Evolutionary conservation across 2,113 vertebrate species (phyloP).

Genomic region (Microcebus lehilahytsara): DNA sequence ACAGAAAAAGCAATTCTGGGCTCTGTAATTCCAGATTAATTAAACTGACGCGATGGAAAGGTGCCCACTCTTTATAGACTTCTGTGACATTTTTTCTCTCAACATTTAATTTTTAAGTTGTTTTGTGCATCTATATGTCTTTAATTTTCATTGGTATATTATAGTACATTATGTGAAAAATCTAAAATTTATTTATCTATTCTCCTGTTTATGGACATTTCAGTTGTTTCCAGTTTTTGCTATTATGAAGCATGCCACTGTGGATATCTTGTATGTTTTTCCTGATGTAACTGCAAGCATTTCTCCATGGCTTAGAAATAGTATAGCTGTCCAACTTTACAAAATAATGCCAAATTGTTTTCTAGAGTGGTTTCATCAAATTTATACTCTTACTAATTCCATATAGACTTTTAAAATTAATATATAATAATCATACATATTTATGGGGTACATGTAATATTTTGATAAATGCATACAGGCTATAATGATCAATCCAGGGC

Average conservation of each 20-base stretch:
- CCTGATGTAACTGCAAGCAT: neutral
- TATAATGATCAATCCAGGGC: neutral
- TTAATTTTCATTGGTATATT: neutral
- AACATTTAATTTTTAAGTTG: neutral
- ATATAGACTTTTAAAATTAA: neutral
- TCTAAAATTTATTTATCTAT: neutral
- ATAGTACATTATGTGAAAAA: neutral
- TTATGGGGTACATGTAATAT: neutral
- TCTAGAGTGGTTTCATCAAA: neutral
- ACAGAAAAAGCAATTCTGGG: neutral
- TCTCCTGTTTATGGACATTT: neutral
- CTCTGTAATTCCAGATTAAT: neutral
- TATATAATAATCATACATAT: neutral
- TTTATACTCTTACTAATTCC: neutral
- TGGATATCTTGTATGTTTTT: neutral
- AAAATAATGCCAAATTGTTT: neutral
- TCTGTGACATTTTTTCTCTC: neutral
- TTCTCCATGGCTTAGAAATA: neutral
- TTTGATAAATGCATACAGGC: neutral
- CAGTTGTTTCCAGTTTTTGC: neutral
- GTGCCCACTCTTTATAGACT: neutral
- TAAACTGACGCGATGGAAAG: neutral
- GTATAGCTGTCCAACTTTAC: neutral
- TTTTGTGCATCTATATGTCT: neutral
- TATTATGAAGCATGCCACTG: neutral